Conservation (phyloP, 1,140 invertebrate genomes). For the Papilio polyxenes region DNA sequence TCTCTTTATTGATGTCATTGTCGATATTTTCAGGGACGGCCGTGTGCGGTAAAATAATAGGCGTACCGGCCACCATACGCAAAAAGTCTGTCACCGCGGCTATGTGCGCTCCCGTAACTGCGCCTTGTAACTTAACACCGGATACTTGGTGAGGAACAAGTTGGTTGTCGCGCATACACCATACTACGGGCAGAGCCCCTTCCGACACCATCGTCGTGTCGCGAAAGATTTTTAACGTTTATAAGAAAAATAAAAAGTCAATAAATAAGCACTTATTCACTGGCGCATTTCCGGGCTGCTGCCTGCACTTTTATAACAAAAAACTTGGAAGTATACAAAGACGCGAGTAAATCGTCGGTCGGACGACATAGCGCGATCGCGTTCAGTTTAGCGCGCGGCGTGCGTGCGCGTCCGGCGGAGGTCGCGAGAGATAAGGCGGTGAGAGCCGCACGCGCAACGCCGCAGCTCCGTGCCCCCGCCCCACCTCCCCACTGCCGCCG, state of each 20-base stretch:
- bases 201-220: conserved; percentile 81
- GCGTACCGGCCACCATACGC: conserved; percentile 81
- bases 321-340: conserved; percentile 62
- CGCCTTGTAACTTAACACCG: conserved; percentile 83
- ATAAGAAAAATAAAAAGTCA: conserved; percentile 37
- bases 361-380: conserved; percentile 69
- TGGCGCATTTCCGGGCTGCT: conserved; percentile 63
- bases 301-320: conserved; percentile 64
- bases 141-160: conserved; percentile 84
- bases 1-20: conserved; percentile 74
- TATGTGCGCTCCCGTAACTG: conserved; percentile 83
- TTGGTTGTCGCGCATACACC: conserved; percentile 84
- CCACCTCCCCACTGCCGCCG: conserved; percentile 58
- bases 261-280: conserved; percentile 54
- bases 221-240: background rate
- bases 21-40: conserved; percentile 70
- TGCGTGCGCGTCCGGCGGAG: conserved; percentile 76
- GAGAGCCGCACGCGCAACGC: conserved; percentile 76
- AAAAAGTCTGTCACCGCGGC: conserved; percentile 83
- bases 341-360: conserved; percentile 63
- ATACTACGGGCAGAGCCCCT: conserved; percentile 82
- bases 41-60: conserved; percentile 80
- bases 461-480: conserved; percentile 61
- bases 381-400: conserved; percentile 61
- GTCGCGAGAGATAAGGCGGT: conserved; percentile 79